Conservation (phyloP, 2,113 vertebrate genomes). For the Elephantulus edwardii region DNA sequence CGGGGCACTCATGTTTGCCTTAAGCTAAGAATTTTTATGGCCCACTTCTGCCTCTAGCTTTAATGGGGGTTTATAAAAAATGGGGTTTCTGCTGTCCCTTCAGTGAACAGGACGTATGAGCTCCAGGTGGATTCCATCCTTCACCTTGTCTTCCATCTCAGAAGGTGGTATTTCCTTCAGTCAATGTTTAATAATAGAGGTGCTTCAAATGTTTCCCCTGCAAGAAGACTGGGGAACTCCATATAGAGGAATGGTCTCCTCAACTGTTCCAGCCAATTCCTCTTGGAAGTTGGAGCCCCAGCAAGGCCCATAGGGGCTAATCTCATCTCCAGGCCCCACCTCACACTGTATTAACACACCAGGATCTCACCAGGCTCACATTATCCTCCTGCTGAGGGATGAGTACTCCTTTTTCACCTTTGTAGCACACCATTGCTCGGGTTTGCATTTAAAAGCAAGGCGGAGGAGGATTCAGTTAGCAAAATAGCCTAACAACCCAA, state of each 20-base stretch:
- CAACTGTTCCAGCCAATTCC: background rate
- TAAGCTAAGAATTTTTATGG: no score
- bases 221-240: background rate
- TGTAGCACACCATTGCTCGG: rapidly evolving
- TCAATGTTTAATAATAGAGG: background rate
- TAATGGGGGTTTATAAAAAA: no score
- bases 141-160: background rate
- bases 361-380: background rate
- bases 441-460: background rate
- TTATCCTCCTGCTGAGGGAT: background rate
- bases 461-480: background rate
- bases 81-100: no score
- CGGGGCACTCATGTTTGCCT: no score
- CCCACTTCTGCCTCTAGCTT: no score
- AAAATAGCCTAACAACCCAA: rapidly evolving
- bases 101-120: background rate
- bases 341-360: rapidly evolving
- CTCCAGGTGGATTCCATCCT: background rate
- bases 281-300: background rate
- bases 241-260: background rate
- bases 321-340: background rate
- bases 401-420: background rate
- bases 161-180: background rate
- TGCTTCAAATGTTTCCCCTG: background rate
- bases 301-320: background rate